phyloP scores from a whole-genome alignment of 2,113 vertebrate species.

The Psammodynastes pulverulentus region DNA sequence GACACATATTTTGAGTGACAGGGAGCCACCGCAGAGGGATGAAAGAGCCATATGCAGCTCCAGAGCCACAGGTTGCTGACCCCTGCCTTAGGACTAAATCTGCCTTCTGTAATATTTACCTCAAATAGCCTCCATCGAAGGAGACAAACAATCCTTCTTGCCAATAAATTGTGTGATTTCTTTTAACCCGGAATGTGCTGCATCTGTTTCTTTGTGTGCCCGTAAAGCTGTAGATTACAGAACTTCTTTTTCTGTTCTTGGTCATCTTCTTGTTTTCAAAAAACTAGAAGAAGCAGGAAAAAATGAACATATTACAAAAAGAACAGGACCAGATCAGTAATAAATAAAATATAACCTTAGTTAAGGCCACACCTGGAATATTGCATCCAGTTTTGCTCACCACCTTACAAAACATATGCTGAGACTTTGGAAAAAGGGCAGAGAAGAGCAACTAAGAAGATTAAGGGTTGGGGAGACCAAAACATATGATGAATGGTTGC shows the following conservation, averaged over 20 bases:
- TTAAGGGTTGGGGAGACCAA: background rate
- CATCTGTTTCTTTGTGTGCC: constrained; percentile 86
- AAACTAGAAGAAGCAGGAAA: constrained; percentile 71
- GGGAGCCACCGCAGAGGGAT: too few species aligned
- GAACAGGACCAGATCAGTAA: background rate
- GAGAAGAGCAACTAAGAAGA: background rate
- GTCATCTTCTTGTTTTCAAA: constrained; percentile 82
- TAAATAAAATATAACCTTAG: background rate
- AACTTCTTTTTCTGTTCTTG: constrained; percentile 72
- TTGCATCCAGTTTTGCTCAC: background rate
- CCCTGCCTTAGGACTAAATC: background rate
- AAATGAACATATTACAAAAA: background rate
- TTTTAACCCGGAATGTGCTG: constrained; percentile 92
- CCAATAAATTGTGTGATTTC: constrained; percentile 83
- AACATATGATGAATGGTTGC: background rate
- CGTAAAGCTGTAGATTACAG: constrained; percentile 89
- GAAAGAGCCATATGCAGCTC: too few species aligned
- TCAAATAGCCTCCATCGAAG: constrained; percentile 93
- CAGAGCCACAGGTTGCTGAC: too few species aligned
- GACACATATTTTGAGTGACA: too few species aligned
- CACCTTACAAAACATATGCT: background rate
- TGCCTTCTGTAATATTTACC: constrained; percentile 67
- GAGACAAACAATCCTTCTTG: constrained; percentile 84
- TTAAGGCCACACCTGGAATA: background rate
- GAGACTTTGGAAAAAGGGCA: background rate